phyloP scores from a whole-genome alignment of 2,888 invertebrate species.

The Elysia crispata region DNA sequence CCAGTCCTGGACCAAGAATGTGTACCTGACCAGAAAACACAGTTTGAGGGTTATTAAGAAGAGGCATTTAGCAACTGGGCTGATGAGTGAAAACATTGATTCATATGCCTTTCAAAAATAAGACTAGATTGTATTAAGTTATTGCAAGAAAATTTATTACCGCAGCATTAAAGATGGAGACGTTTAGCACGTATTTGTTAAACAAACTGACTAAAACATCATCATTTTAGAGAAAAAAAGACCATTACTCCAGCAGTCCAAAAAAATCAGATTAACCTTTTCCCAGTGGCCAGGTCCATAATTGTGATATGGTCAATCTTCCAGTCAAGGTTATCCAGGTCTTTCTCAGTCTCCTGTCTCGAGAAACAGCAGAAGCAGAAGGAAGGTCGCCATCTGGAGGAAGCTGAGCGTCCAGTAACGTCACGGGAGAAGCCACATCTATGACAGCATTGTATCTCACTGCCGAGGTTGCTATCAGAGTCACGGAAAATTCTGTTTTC shows the following conservation, averaged over 20 bases:
- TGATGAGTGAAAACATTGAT: too few relatives aligned
- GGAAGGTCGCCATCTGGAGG: too few relatives aligned
- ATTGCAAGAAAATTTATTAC: background rate
- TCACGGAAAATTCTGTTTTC: too few relatives aligned
- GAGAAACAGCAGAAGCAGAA: too few relatives aligned
- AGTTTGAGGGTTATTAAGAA: too few relatives aligned
- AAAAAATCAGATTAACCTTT: conserved; percentile 50
- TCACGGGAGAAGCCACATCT: too few relatives aligned
- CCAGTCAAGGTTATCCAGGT: conserved; percentile 52
- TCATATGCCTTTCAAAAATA: background rate
- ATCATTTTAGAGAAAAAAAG: conserved; percentile 51
- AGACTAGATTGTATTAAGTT: background rate
- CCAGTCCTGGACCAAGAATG: conserved; percentile 58
- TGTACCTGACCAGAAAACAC: conserved; percentile 47
- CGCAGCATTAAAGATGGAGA: background rate
- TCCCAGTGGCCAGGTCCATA: conserved; percentile 50
- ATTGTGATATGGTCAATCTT: conserved; percentile 56
- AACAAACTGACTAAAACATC: conserved; percentile 12
- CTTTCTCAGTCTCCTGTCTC: too few relatives aligned
- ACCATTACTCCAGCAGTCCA: conserved; percentile 50
- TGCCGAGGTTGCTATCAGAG: too few relatives aligned
- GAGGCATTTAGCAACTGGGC: too few relatives aligned
- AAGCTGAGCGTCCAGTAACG: too few relatives aligned
- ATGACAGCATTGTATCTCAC: too few relatives aligned
- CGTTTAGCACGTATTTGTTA: background rate